Conservation (phyloP, 2,888 invertebrate genomes). For the Lomographa bimaculata region DNA sequence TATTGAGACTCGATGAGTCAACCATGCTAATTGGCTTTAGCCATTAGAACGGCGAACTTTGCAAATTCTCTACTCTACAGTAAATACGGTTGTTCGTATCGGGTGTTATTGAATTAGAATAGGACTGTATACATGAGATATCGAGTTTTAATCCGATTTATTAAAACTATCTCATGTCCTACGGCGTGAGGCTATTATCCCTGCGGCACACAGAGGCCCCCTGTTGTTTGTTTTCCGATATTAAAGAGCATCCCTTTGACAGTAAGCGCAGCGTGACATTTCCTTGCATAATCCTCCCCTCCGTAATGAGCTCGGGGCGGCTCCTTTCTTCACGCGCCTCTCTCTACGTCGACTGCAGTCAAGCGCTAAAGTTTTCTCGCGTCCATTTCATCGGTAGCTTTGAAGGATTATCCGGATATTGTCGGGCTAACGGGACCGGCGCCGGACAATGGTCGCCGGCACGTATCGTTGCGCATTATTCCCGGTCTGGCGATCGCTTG, state of each 20-base stretch:
- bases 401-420: constrained; percentile 75
- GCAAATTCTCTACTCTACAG: no score
- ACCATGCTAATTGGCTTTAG: neutral
- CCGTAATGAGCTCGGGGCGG: constrained; percentile 66
- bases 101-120: constrained; percentile 21
- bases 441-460: constrained; percentile 60
- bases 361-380: constrained; percentile 76
- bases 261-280: constrained; percentile 57
- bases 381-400: constrained; percentile 69
- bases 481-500: constrained; percentile 58
- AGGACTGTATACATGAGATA: constrained; percentile 18
- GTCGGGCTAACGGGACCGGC: constrained; percentile 69
- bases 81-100: neutral
- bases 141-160: constrained; percentile 42
- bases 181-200: constrained; percentile 27
- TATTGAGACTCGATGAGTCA: no score
- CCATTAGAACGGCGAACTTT: neutral
- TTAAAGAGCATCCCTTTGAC: constrained; percentile 55
- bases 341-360: constrained; percentile 68
- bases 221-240: constrained; percentile 73
- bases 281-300: constrained; percentile 68
- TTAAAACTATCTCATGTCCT: constrained; percentile 37
- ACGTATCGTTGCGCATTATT: constrained; percentile 78
- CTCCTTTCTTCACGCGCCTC: constrained; percentile 56
- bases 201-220: constrained; percentile 41